Conservation (phyloP, 2,113 vertebrate species). For the Isichthys henryi region DNA sequence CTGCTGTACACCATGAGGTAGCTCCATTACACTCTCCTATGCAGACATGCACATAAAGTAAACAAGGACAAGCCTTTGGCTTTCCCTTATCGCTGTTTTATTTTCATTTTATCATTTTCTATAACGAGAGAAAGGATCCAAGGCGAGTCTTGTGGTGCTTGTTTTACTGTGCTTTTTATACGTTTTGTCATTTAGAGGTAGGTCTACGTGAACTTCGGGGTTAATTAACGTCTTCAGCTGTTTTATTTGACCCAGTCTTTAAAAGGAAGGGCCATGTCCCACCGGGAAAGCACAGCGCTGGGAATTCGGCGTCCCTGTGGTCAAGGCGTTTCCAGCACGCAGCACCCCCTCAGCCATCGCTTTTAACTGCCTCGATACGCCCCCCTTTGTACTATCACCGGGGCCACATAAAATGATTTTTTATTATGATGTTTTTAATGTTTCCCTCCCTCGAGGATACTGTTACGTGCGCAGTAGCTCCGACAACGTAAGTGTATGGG, state of each 20-base stretch:
- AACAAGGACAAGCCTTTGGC: neutral
- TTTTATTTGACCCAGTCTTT: slow-evolving; percentile 23
- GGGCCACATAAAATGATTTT: neutral
- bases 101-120: neutral
- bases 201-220: slow-evolving; percentile 16
- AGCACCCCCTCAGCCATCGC: neutral
- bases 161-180: neutral
- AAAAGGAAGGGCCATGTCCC: neutral
- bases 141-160: neutral
- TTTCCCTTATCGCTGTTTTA: neutral
- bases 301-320: neutral
- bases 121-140: neutral
- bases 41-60: neutral
- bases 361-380: neutral
- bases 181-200: slow-evolving; percentile 21
- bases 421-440: neutral
- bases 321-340: neutral
- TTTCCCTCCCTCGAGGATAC: neutral
- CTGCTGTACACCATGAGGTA: slow-evolving; percentile 98
- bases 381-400: neutral
- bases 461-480: neutral
- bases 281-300: neutral
- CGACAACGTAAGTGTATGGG: neutral
- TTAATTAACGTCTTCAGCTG: neutral
- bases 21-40: neutral